Conservation (phyloP, 53 echinoderm and acorn worm species). For the Henricia sp. region DNA sequence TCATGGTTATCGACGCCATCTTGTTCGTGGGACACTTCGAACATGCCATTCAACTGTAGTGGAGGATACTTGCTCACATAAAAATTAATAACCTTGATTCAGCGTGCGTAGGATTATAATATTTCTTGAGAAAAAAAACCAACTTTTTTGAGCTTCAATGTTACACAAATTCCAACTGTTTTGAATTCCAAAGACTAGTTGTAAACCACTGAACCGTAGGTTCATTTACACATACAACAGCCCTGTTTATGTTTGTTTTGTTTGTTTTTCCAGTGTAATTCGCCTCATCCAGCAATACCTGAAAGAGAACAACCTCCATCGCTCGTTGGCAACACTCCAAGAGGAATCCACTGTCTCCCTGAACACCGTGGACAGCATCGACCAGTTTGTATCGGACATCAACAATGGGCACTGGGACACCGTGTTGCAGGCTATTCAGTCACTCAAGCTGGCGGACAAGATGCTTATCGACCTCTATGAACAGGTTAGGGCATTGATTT, state of each 20-base stretch:
- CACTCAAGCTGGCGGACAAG: constrained; percentile 96
- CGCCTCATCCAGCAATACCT: constrained; percentile 98
- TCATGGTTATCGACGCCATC: too few relatives aligned
- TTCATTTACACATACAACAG: not conserved
- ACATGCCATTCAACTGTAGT: too few relatives aligned
- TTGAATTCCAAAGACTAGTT: too few relatives aligned
- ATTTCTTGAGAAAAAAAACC: too few relatives aligned
- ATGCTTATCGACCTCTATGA: constrained; percentile 98
- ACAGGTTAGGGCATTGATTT: constrained; percentile 66
- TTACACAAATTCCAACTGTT: too few relatives aligned
- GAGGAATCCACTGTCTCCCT: constrained; percentile 95
- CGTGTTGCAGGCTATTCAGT: constrained; percentile 95
- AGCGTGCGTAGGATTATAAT: too few relatives aligned
- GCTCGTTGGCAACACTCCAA: constrained; percentile 81
- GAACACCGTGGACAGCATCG: constrained; percentile 99
- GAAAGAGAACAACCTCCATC: constrained; percentile 89
- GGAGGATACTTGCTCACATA: too few relatives aligned
- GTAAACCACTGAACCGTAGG: not conserved
- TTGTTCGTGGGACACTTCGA: too few relatives aligned
- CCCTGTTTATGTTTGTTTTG: not conserved
- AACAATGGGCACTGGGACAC: constrained; percentile 99
- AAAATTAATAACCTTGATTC: too few relatives aligned
- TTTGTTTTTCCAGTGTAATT: constrained; percentile 75
- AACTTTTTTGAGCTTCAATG: too few relatives aligned
- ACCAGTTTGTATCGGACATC: constrained; percentile 97